These are phyloP conservation scores for Lacanobia wlatinum DNA, from an alignment of 2,888 invertebrate genomes.

Conservation along the genomic window DNA sequence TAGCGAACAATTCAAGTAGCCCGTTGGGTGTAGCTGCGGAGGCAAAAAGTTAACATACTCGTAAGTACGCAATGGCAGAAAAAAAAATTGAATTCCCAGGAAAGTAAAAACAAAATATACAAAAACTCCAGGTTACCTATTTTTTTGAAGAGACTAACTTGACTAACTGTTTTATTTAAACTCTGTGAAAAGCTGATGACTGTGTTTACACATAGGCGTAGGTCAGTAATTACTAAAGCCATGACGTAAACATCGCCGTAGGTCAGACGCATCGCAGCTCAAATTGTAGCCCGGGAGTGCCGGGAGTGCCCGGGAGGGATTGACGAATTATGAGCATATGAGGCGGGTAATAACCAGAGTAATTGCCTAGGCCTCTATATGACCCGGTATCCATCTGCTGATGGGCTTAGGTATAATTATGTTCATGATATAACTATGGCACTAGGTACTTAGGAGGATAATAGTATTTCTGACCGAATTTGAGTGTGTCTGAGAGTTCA, in stretches of 20 bases:
- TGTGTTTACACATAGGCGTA: background rate
- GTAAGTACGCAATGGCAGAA: no score
- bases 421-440: background rate
- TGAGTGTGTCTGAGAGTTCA: no score
- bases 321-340: slow-evolving; percentile 45
- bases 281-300: slow-evolving; percentile 19
- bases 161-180: background rate
- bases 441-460: background rate
- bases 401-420: background rate
- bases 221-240: slow-evolving; percentile 35
- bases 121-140: no score
- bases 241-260: slow-evolving; percentile 25
- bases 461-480: background rate
- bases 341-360: slow-evolving; percentile 33
- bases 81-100: no score
- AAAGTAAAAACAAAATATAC: no score
- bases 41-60: no score
- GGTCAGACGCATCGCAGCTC: slow-evolving; percentile 17
- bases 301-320: slow-evolving; percentile 43
- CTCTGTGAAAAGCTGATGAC: background rate
- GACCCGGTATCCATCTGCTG: slow-evolving; percentile 1
- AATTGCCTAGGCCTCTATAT: slow-evolving; percentile 23
- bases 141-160: background rate
- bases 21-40: no score
- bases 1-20: no score